Conservation (phyloP, 2,797 vertebrate species). For the Eulemur albifrons region DNA sequence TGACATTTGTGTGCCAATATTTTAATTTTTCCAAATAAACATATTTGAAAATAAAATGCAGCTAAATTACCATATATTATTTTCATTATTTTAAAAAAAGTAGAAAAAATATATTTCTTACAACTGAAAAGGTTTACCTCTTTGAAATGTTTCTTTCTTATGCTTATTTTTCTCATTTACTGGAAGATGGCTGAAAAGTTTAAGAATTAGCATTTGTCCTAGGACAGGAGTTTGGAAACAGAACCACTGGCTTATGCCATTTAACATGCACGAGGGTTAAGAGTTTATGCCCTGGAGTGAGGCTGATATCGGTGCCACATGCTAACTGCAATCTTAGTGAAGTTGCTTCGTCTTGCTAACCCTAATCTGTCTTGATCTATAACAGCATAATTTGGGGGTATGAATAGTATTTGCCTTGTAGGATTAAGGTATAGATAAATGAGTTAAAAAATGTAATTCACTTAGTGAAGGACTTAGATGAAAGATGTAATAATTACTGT, state of each 20-base stretch:
- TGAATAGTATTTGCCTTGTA: neutral
- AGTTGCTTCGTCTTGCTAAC: neutral
- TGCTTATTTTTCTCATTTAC: neutral
- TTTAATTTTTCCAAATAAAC: neutral
- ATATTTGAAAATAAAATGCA: neutral
- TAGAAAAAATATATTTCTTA: neutral
- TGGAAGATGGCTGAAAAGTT: neutral
- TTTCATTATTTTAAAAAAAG: neutral
- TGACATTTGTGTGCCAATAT: neutral
- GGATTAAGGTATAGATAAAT: neutral
- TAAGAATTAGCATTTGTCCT: neutral
- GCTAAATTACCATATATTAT: neutral
- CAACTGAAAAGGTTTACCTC: neutral
- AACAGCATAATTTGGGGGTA: neutral
- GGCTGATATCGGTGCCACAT: neutral
- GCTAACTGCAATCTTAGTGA: neutral
- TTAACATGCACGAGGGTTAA: neutral
- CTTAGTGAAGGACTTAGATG: neutral
- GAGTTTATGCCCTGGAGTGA: neutral
- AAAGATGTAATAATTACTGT: neutral
- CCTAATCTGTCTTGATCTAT: neutral
- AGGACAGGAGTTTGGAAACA: neutral
- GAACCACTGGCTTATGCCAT: neutral
- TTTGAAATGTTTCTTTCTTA: neutral
- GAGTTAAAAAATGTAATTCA: neutral